Conservation (phyloP, 2,797 vertebrate genomes). For the Moxostoma hubbsi region DNA sequence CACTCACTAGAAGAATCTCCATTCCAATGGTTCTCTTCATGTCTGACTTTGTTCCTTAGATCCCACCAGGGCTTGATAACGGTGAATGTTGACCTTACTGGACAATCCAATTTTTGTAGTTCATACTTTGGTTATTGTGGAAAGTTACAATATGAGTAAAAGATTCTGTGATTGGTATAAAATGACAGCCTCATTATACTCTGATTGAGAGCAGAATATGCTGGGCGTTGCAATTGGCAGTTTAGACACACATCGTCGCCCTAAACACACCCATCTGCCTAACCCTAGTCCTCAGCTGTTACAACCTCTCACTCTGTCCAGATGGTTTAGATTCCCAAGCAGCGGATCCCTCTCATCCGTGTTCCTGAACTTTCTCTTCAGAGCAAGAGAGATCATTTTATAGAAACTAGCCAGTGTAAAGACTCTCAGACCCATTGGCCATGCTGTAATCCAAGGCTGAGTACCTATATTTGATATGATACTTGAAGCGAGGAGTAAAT, state of each 20-base stretch:
- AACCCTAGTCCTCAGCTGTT: slow-evolving; percentile 55
- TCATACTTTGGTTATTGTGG: too few relatives aligned
- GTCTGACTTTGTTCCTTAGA: neutral
- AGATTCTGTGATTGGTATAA: neutral
- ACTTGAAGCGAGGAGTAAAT: slow-evolving; percentile 48
- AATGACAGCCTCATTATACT: neutral
- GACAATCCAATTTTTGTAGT: neutral
- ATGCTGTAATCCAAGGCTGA: slow-evolving; percentile 62
- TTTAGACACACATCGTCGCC: neutral
- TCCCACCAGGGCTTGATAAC: neutral
- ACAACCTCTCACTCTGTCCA: slow-evolving; percentile 53
- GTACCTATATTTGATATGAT: slow-evolving; percentile 55
- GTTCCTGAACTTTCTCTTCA: slow-evolving; percentile 59
- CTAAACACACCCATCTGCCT: slow-evolving; percentile 47
- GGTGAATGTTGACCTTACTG: neutral
- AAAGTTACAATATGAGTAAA: neutral
- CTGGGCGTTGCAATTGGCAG: slow-evolving; percentile 43
- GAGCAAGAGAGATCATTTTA: slow-evolving; percentile 63
- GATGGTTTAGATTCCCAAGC: slow-evolving; percentile 62
- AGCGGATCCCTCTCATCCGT: slow-evolving; percentile 35
- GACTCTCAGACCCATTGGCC: slow-evolving; percentile 60
- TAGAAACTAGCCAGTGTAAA: slow-evolving; percentile 50
- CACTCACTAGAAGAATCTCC: slow-evolving; percentile 19
- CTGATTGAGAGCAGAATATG: neutral
- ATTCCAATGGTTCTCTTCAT: neutral